Conservation (phyloP, 2,888 invertebrate species). For the Molorchus minor region DNA sequence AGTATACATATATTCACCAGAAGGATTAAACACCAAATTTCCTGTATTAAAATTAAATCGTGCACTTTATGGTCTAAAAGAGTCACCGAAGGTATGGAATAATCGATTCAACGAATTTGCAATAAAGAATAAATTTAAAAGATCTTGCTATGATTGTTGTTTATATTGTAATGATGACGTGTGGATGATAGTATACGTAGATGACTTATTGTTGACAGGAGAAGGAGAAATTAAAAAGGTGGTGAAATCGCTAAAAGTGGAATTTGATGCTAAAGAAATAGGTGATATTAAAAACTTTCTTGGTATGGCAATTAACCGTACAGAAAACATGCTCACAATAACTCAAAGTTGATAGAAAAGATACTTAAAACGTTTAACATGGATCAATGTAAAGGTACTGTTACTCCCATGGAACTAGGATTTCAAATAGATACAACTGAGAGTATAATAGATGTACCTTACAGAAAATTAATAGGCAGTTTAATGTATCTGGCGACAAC, state of each 20-base stretch:
- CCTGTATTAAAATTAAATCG: too few relatives aligned
- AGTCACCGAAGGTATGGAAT: too few relatives aligned
- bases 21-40: too few relatives aligned
- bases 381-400: conserved; percentile 28
- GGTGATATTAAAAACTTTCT: conserved; percentile 25
- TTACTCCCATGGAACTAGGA: conserved; percentile 35
- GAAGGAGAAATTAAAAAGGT: conserved; percentile 14
- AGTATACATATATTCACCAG: too few relatives aligned
- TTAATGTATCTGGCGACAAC: conserved; percentile 36
- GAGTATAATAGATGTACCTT: conserved; percentile 26
- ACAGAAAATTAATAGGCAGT: conserved; percentile 29
- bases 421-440: conserved; percentile 21
- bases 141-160: too few relatives aligned
- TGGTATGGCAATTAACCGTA: conserved; percentile 27
- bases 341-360: conserved; percentile 26
- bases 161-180: too few relatives aligned
- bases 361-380: conserved; percentile 36
- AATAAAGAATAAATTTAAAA: too few relatives aligned
- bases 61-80: too few relatives aligned
- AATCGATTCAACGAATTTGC: too few relatives aligned
- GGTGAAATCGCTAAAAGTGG: neutral
- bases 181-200: conserved; percentile 30
- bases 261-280: conserved; percentile 5
- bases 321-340: conserved; percentile 15
- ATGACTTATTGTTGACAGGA: conserved; percentile 17